phyloP scores from a whole-genome alignment of 1,140 invertebrate species.

The Cherax destructor region DNA sequence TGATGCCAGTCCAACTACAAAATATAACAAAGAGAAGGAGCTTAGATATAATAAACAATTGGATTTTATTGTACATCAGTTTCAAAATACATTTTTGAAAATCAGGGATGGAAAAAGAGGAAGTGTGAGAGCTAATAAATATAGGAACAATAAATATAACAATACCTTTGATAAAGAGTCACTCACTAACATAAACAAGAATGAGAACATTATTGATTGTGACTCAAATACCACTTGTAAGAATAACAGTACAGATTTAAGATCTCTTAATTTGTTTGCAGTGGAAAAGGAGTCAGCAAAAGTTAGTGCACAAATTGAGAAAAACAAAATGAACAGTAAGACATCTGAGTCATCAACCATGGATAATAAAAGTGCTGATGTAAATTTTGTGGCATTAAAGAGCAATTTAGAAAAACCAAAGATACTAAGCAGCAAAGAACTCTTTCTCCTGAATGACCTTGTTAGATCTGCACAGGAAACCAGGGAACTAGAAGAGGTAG shows the following conservation, averaged over 20 bases:
- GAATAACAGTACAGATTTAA: not conserved
- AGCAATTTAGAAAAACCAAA: not conserved
- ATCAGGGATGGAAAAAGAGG: not conserved
- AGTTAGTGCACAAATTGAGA: not conserved
- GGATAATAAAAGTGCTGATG: not conserved
- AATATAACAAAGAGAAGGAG: not conserved
- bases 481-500: not conserved
- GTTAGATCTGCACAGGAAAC: not conserved
- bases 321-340: not conserved
- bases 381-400: not conserved
- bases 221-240: not conserved
- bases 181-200: not conserved
- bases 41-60: not conserved
- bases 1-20: not conserved
- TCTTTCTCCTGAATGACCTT: not conserved
- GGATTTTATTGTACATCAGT: not conserved
- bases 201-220: not conserved
- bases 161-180: not conserved
- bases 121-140: no score
- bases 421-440: not conserved
- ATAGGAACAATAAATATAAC: not conserved
- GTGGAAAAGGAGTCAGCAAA: not conserved
- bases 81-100: conserved; percentile 2
- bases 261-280: not conserved
- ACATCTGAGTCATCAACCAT: not conserved